Base-by-base conservation (phyloP, 2,888 invertebrate genomes). In the Protodeltote pygarga region DNA sequence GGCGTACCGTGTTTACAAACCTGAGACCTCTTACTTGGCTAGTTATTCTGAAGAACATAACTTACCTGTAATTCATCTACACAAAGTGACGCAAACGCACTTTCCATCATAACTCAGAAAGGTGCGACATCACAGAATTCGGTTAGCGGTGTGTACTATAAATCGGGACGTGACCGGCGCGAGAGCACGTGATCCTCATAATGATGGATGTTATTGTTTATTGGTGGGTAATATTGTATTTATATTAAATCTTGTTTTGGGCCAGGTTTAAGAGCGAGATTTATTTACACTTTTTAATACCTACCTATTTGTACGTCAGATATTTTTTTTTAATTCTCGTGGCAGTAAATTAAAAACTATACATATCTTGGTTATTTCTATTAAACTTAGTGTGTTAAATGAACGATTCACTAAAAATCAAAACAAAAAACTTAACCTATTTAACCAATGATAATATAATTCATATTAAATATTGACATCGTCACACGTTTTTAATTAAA, bases 111-210 rank as follows among this genome's bases (percentile, higher is more conserved):
- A 79, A 75, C 58, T 81, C 75, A 70, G 57, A 66, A 57, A 63
- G 61, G 60, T 53, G 63, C 21, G 39, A 49, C 50, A 54, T 64
- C 66, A 69, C 76, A 75, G 67, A 77, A 71, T 79, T 80, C 71
- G 76, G 77, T 73, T 69, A 62, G 71, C 71, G 61, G 69, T 65
- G 65, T 62, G 62, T 59, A 73, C 75, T 65, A 85, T 87, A 85
- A 87, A 86, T 85, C 73, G 70, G 75, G 61, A 84, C 84, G 84
- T 84, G 84, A 82, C 81, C 78, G 73, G 61, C 70, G 73, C 67
- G 58, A 16, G 67, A 48, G 58, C 65, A 83, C 82, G 83, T 83
- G 83, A 79, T 65, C 61, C 45, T 49, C 67, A 66, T 67, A 44
- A 33, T 52, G 58, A 65, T 63, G 37, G 28, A 42, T 63, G 38